These are phyloP conservation scores for Antheraea mylitta DNA, from an alignment of 1,140 invertebrate genomes.

Conservation along the genomic window DNA sequence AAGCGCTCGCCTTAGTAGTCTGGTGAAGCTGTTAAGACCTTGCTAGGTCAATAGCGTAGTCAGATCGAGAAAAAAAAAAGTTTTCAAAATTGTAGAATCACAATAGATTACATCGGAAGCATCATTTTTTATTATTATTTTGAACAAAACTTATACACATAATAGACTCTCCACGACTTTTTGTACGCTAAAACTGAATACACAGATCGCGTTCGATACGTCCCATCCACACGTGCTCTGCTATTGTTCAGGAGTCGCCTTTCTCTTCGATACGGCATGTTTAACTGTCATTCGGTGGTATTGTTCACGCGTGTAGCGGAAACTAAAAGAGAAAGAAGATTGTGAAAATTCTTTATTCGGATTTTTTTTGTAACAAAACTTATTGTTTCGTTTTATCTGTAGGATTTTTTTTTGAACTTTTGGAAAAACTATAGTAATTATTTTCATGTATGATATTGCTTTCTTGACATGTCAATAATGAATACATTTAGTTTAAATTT, in stretches of 20 bases:
- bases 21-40: too few species aligned
- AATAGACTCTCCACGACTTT: background rate
- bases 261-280: constrained; percentile 27
- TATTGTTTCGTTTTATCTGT: too few species aligned
- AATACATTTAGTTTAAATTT: too few species aligned
- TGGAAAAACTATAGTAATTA: too few species aligned
- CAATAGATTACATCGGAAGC: too few species aligned
- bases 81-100: too few species aligned
- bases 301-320: constrained; percentile 34
- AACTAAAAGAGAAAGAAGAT: constrained; percentile 33
- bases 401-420: too few species aligned
- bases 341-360: constrained; percentile 3
- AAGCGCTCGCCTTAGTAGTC: too few species aligned
- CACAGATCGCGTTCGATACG: constrained; percentile 37
- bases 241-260: constrained; percentile 36
- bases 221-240: constrained; percentile 25
- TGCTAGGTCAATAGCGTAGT: too few species aligned
- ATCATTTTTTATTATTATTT: background rate
- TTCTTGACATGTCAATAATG: too few species aligned
- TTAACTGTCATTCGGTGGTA: constrained; percentile 16
- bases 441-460: too few species aligned
- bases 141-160: background rate
- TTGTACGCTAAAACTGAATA: background rate
- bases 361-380: background rate
- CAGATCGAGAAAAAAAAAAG: too few species aligned